These are phyloP conservation scores for Salticus scenicus DNA, from an alignment of 2,888 invertebrate species.

Conservation along the genomic window DNA sequence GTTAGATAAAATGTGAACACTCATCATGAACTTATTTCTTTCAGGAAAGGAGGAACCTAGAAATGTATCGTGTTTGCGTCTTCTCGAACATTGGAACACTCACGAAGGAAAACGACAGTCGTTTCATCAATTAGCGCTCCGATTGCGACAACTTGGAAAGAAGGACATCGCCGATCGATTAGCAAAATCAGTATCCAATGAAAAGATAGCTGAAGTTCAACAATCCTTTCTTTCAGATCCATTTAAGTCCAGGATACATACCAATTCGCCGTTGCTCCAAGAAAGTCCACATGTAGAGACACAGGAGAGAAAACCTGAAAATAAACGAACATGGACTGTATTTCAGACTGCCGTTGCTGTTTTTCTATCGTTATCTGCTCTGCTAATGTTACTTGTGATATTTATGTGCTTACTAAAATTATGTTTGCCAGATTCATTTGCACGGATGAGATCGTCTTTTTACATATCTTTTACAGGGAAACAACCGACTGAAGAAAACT, in stretches of 20 bases:
- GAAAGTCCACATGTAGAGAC: slow-evolving; percentile 11
- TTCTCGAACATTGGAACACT: slow-evolving; percentile 66
- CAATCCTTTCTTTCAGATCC: slow-evolving; percentile 56
- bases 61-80: slow-evolving; percentile 48
- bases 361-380: neutral
- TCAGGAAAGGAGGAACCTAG: slow-evolving; percentile 47
- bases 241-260: slow-evolving; percentile 32
- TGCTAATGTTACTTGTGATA: neutral
- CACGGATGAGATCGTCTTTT: slow-evolving; percentile 37
- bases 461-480: slow-evolving; percentile 37
- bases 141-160: slow-evolving; percentile 52
- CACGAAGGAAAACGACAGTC: slow-evolving; percentile 53
- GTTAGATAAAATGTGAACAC: no score
- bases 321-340: neutral
- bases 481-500: slow-evolving; percentile 27
- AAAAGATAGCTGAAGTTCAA: slow-evolving; percentile 39
- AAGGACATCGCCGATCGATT: slow-evolving; percentile 49
- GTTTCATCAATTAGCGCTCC: slow-evolving; percentile 43
- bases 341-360: slow-evolving; percentile 18
- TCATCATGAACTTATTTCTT: no score
- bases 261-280: slow-evolving; percentile 27
- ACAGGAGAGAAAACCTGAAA: no score
- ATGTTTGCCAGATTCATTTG: slow-evolving; percentile 48
- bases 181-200: slow-evolving; percentile 42
- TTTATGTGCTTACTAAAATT: slow-evolving; percentile 2